phyloP scores from a whole-genome alignment of 2,888 invertebrate species.

The Acrobasis consociella region DNA sequence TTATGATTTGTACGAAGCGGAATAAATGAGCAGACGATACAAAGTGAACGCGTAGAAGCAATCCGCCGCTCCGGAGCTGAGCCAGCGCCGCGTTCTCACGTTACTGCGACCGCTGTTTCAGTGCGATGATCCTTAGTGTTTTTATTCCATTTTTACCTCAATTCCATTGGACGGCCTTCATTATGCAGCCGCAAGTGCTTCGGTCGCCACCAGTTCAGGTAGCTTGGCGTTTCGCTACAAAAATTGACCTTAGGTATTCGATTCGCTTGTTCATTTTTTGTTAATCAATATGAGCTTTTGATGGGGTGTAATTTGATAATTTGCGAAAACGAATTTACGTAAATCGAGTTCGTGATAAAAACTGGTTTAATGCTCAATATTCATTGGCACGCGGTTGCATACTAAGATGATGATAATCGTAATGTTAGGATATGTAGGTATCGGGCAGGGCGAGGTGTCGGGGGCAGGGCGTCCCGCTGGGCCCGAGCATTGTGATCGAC shows the following conservation, averaged over 20 bases:
- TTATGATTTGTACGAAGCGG: slow-evolving; percentile 11
- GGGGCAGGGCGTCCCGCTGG: slow-evolving; percentile 72
- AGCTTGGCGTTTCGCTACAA: slow-evolving; percentile 68
- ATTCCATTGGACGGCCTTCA: slow-evolving; percentile 73
- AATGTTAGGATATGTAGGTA: slow-evolving; percentile 60
- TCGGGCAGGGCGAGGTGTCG: slow-evolving; percentile 61
- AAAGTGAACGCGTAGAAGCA: slow-evolving; percentile 20
- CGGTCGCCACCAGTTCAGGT: slow-evolving; percentile 73
- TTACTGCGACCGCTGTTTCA: slow-evolving; percentile 66
- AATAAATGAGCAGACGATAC: slow-evolving; percentile 20
- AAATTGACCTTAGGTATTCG: slow-evolving; percentile 79
- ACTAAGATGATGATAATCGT: slow-evolving; percentile 54
- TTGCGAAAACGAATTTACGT: slow-evolving; percentile 65
- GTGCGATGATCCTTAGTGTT: slow-evolving; percentile 74
- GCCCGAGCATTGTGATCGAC: slow-evolving; percentile 79
- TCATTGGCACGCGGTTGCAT: slow-evolving; percentile 44
- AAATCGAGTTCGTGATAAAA: slow-evolving; percentile 56
- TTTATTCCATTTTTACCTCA: slow-evolving; percentile 73
- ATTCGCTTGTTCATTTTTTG: slow-evolving; percentile 73
- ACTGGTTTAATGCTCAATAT: slow-evolving; percentile 56
- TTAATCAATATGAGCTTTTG: slow-evolving; percentile 72
- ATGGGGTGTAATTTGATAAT: slow-evolving; percentile 76
- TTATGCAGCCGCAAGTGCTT: slow-evolving; percentile 72
- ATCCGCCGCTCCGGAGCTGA: slow-evolving; percentile 23
- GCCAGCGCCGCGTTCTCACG: slow-evolving; percentile 47